Evolutionary conservation across 2,797 vertebrate genomes (phyloP).

Genomic region (Poecilia wingei): DNA sequence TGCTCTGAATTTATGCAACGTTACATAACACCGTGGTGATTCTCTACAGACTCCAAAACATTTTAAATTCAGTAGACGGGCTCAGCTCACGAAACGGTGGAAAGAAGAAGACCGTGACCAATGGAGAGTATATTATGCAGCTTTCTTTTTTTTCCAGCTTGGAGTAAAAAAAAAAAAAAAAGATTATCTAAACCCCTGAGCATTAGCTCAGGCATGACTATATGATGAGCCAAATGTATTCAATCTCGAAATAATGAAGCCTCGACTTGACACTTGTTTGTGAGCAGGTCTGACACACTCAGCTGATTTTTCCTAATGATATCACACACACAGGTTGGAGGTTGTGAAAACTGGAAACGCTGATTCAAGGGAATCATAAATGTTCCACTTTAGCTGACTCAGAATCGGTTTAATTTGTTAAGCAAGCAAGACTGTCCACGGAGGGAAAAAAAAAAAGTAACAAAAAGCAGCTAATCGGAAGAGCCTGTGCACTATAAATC

Average conservation of each 20-base stretch:
- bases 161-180: constrained; percentile 23
- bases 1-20: constrained; percentile 57
- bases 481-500: not conserved
- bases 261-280: constrained; percentile 26
- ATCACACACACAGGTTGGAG: constrained; percentile 10
- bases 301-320: constrained; percentile 20
- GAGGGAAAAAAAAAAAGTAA: constrained; percentile 13
- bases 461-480: constrained; percentile 1
- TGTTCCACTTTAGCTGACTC: constrained; percentile 60
- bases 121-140: constrained; percentile 37
- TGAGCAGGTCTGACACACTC: constrained; percentile 8
- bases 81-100: constrained; percentile 17
- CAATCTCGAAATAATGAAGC: constrained; percentile 3
- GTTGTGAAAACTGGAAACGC: constrained; percentile 45
- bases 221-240: constrained; percentile 16
- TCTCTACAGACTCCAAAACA: constrained; percentile 45
- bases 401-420: constrained; percentile 56
- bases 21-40: constrained; percentile 38
- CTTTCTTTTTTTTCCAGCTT: constrained; percentile 13
- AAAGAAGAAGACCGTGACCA: constrained; percentile 43
- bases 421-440: constrained; percentile 37
- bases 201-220: constrained; percentile 20
- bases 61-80: constrained; percentile 29
- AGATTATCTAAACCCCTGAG: constrained; percentile 2
- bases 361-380: constrained; percentile 52